Evolutionary conservation across 2,113 vertebrate genomes (phyloP), one percentile per base, ranked within the genome.

Genomic region (Epinephelus fuscoguttatus): DNA sequence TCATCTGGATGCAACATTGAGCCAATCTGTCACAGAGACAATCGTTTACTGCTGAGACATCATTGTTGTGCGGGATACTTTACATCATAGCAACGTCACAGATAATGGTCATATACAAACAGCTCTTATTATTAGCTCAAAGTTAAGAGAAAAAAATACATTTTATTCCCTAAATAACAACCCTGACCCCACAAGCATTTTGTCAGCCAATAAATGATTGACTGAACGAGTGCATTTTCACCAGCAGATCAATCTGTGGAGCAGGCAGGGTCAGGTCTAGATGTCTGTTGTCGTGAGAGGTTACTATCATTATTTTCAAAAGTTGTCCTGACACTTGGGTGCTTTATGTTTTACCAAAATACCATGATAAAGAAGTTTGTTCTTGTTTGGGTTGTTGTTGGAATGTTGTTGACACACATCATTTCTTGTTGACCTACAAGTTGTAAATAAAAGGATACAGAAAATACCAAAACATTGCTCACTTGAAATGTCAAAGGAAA

Each of bases 121-220:
- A 59, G 8, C 37, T 49, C 4, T 40, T 55, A 15, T 30, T 76
- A 27, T 45, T 19, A 21, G n/a, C 15, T 9, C 33, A n/a, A 27
- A 30, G 52, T 25, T 14, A 9, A 66, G 3, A 27, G 30, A 3
- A 19, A 53, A 37, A 37, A 7, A 37, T 4, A 37, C 33, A 37
- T 37, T 37, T 37, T 37, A 45, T 45, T 45, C 42, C 9, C 42
- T 12, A 45, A 25, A 42, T 37, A 72, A 57, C 25, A 25, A 30
- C 6, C 18, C 15, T 4, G 21, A 68, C 30, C 53, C 33, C 50
- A 18, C 8, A 60, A 68, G 45, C 70, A 74, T 45, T 47, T 53
- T 81, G 23, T 69, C 18, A 61, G 12, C 55, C 12, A 40, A 53
- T 79, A 23, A 47, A 37, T 72, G 25, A 70, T 70, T 52, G 53